These are phyloP conservation scores for Typhlomys cinereus DNA, from an alignment of 2,113 vertebrate genomes.

Conservation along the genomic window DNA sequence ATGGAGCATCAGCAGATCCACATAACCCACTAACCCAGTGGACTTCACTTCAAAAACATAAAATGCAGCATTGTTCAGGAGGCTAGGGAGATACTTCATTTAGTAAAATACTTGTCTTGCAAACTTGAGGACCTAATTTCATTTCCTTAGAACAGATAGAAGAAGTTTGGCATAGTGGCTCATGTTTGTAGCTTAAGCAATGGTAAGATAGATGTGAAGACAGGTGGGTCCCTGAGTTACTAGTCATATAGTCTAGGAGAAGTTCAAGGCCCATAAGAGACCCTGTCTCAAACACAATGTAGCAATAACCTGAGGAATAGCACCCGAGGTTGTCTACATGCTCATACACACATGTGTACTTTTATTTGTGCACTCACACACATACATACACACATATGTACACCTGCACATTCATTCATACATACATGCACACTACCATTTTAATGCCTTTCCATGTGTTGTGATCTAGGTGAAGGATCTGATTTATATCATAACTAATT, in stretches of 20 bases:
- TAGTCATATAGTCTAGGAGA: not conserved
- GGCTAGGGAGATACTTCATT: not conserved
- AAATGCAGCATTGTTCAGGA: not conserved
- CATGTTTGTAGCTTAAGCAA: too few species aligned
- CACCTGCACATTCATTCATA: too few species aligned
- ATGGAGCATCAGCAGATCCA: accelerated
- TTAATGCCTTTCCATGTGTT: not conserved
- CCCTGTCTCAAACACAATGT: not conserved
- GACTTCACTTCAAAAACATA: not conserved
- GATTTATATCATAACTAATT: not conserved
- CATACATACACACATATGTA: too few species aligned
- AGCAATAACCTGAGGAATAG: not conserved
- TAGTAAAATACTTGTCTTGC: not conserved
- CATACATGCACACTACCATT: not conserved
- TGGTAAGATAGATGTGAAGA: not conserved
- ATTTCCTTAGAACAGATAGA: not conserved
- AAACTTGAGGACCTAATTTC: too few species aligned
- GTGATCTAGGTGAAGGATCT: not conserved
- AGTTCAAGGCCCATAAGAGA: not conserved
- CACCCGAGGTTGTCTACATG: too few species aligned
- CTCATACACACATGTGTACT: not conserved
- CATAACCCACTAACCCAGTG: too few species aligned
- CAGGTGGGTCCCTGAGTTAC: not conserved
- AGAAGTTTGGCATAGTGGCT: not conserved
- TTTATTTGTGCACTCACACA: too few species aligned